Evolutionary conservation across 2,888 invertebrate genomes (phyloP).

Genomic region (Dicyrtoma fusca): DNA sequence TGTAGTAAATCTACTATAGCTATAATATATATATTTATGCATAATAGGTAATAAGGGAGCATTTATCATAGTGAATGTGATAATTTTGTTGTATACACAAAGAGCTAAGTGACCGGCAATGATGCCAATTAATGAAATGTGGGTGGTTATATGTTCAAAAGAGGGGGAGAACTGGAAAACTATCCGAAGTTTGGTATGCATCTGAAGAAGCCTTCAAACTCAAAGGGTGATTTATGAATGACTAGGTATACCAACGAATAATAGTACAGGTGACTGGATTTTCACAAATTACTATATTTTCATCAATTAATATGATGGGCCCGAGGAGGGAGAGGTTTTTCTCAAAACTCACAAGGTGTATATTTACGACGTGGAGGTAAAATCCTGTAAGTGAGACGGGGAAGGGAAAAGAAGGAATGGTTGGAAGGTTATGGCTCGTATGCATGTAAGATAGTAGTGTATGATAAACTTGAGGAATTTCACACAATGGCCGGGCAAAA

Average conservation of each 20-base stretch:
- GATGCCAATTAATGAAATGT: background rate
- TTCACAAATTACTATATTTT: too few relatives aligned
- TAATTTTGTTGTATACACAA: background rate
- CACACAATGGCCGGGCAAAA: background rate
- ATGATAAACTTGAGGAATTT: too few relatives aligned
- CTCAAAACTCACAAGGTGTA: too few relatives aligned
- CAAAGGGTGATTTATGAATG: too few relatives aligned
- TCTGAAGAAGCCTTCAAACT: too few relatives aligned
- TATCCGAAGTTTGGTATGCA: too few relatives aligned
- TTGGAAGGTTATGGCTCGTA: background rate
- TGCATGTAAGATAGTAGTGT: background rate
- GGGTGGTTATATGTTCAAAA: conserved; percentile 2
- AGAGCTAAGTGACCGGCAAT: background rate
- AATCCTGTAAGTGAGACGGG: too few relatives aligned
- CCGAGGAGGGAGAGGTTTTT: too few relatives aligned
- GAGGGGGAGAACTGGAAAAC: background rate
- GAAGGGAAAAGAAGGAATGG: background rate
- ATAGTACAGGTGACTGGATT: too few relatives aligned
- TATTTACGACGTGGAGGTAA: too few relatives aligned
- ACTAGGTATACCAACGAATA: too few relatives aligned
- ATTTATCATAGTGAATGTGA: background rate
- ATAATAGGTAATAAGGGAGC: background rate
- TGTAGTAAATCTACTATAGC: background rate
- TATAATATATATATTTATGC: background rate
- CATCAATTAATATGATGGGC: too few relatives aligned